Base-by-base conservation (phyloP, 2,797 vertebrate genomes). In the Urophycis tenuis region DNA sequence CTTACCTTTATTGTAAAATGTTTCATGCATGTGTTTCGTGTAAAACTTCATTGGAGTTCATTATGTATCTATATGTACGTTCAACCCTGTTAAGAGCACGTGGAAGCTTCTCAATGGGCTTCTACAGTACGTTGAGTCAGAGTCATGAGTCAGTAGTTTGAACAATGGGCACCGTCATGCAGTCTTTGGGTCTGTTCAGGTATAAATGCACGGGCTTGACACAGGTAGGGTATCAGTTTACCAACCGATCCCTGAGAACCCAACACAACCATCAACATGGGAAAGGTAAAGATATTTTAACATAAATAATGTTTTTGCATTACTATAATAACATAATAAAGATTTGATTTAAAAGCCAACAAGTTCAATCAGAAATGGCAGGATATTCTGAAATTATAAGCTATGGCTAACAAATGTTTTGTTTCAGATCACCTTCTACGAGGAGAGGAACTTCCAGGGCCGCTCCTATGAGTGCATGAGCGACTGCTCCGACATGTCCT, bases 401-500 rank as follows among this genome's bases (percentile, higher is more conserved):
- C 41, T 6, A 49, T 49, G 15, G 15, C 15, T 4, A 11, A 49
- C 64, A 67, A 67, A 60, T 17, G 5, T 71, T 69, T 39, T 45
- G 75, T 83, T 76, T 25, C 85, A 95, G 92, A 92, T 94, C 45
- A 91, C 85, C 83, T 94, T 93, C 82, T 95, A 91, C 73, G 93
- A 93, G 84, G 92, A 94, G 87, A 49, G 17, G 41, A 49, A 49
- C 41, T 91, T 91, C 85, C 88, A 89, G 87, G 91, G 91, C 82
- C 85, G 86, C 69, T 89, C 85, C 82, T 89, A 92, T 83, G 90
- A 92, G 85, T 86, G 83, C 81, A 90, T 87, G 83, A 88, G 75
- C 14, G 92, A 92, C 82, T 92, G 92, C 41, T 19, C 41, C 15
- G 41, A 49, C 41, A 49, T 49, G 41, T 49, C 41, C 41, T 49